Conservation (phyloP, 2,888 invertebrate genomes). For the Caenorhabditis panamensis region DNA sequence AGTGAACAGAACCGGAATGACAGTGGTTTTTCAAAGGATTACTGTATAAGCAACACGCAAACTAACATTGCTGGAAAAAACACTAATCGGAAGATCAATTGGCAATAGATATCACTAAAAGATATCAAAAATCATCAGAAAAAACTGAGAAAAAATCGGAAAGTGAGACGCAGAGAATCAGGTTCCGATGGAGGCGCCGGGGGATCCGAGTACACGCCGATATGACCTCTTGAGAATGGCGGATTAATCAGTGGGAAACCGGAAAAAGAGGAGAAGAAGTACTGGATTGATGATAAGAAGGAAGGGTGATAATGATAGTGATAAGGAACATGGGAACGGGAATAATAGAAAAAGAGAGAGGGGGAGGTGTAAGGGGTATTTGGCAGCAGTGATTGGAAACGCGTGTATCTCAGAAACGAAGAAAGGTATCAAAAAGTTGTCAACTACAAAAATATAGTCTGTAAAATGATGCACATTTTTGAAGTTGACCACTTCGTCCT, state of each 20-base stretch:
- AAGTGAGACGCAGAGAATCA: slow-evolving; percentile 48
- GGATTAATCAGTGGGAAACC: slow-evolving; percentile 21
- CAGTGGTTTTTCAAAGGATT: slow-evolving; percentile 7
- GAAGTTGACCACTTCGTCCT: no score
- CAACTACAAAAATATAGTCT: no score
- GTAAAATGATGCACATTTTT: no score
- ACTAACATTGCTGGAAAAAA: slow-evolving; percentile 18
- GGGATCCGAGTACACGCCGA: slow-evolving; percentile 27
- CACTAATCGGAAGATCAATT: slow-evolving; percentile 19
- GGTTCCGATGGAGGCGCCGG: slow-evolving; percentile 19
- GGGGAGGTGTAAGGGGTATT: slow-evolving; percentile 3
- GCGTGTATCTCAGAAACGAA: no score
- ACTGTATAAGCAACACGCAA: no score
- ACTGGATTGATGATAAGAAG: slow-evolving; percentile 16
- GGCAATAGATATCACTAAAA: slow-evolving; percentile 8
- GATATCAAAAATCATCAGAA: not conserved
- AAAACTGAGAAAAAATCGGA: slow-evolving; percentile 10
- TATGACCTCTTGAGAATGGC: slow-evolving; percentile 53
- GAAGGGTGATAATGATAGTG: not conserved
- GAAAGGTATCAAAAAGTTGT: no score
- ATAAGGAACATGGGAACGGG: slow-evolving; percentile 4
- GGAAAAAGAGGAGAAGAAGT: slow-evolving; percentile 23
- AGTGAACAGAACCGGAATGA: not conserved
- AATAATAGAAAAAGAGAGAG: not conserved
- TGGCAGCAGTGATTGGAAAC: no score